Conservation (phyloP, 1,140 invertebrate species). For the Meloidogyne floridensis region DNA sequence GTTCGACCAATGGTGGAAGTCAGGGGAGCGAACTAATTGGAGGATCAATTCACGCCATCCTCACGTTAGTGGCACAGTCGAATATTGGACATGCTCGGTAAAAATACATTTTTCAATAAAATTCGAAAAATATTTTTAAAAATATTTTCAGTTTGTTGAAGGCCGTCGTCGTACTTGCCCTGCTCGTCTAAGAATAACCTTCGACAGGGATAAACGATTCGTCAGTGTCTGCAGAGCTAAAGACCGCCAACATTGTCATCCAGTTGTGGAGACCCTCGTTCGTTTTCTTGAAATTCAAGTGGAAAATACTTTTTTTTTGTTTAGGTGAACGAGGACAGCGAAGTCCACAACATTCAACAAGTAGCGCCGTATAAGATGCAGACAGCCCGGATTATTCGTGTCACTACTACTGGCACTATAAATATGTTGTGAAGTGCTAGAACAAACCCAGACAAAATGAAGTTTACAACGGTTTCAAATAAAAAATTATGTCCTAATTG, state of each 20-base stretch:
- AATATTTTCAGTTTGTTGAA: background rate
- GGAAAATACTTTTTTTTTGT: background rate
- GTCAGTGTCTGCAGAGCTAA: background rate
- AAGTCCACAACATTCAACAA: background rate
- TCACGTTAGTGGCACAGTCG: background rate
- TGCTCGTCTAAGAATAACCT: background rate
- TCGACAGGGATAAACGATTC: background rate
- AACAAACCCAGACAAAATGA: background rate
- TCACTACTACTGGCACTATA: background rate
- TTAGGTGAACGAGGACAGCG: background rate
- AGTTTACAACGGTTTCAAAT: background rate
- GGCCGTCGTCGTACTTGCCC: background rate
- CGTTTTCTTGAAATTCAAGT: background rate
- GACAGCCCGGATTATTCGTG: background rate
- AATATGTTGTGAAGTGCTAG: background rate
- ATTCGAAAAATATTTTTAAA: no score
- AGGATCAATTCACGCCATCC: slow-evolving; percentile 3
- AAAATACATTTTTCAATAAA: background rate
- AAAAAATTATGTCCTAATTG: no score
- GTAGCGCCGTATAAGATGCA: background rate
- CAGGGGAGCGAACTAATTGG: background rate
- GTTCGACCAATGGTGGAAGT: background rate
- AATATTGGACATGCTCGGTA: background rate
- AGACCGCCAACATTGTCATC: background rate
- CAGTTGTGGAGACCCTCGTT: background rate